A percentile compares a stretch with the other conserved stretches of the same genome.
Conservation (phyloP, 2,888 invertebrate species). For the Limenitis arthemis region DNA sequence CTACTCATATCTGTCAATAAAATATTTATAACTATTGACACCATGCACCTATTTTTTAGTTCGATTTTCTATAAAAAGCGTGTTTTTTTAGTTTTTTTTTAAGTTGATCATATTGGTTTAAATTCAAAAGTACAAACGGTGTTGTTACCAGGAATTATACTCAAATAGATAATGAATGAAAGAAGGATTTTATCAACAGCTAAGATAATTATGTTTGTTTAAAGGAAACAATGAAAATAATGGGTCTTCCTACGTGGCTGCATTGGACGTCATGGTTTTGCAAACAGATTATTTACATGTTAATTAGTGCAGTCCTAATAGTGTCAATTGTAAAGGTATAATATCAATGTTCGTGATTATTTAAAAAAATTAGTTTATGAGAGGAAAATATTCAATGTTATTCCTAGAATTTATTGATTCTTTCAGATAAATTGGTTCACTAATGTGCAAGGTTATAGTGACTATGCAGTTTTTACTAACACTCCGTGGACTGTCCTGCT, state of each 20-base stretch:
- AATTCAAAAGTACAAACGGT: no score
- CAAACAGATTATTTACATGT: constrained; percentile 79
- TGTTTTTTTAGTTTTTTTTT: no score
- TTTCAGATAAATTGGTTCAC: constrained; percentile 69
- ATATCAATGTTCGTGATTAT: no score
- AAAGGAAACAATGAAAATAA: constrained; percentile 93
- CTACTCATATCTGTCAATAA: no score
- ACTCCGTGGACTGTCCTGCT: constrained; percentile 77
- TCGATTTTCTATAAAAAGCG: no score
- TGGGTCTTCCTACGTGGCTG: constrained; percentile 88
- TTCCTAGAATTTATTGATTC: neutral
- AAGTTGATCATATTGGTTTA: no score
- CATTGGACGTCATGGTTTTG: constrained; percentile 92
- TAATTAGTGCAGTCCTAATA: constrained; percentile 73
- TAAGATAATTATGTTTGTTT: neutral
- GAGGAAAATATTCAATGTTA: constrained; percentile 1
- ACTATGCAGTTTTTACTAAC: constrained; percentile 77
- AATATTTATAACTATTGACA: no score
- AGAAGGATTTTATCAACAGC: no score
- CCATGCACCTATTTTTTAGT: no score
- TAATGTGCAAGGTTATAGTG: constrained; percentile 53
- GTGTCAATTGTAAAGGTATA: constrained; percentile 72
- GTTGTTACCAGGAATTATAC: no score
- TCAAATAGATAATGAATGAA: no score
- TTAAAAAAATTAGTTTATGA: neutral